phyloP scores from a whole-genome alignment of 2,888 invertebrate genomes.

The Augochlorella aurata region DNA sequence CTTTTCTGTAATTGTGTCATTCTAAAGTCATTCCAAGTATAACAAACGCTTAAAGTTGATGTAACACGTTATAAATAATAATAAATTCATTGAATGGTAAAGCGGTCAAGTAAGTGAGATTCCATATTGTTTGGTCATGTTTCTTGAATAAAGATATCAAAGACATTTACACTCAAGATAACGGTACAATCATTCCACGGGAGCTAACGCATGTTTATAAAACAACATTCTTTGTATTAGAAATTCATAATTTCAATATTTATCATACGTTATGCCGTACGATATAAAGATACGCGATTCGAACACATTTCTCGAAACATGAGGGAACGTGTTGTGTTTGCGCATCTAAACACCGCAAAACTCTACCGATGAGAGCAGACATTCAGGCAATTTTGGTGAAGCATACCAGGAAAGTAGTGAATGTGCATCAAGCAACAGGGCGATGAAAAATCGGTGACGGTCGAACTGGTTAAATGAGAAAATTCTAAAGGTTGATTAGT shows the following conservation, averaged over 20 bases:
- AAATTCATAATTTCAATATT: neutral
- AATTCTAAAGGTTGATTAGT: conserved; percentile 44
- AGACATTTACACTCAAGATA: neutral
- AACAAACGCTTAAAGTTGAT: no score
- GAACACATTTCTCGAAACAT: conserved; percentile 27
- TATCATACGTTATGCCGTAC: neutral
- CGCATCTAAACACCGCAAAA: conserved; percentile 44
- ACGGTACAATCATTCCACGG: neutral
- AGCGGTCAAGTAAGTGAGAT: no score
- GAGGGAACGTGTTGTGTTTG: conserved; percentile 63
- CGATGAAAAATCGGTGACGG: conserved; percentile 30
- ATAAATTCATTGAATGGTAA: no score
- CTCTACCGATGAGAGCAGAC: conserved; percentile 46
- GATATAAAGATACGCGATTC: neutral
- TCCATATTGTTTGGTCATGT: neutral
- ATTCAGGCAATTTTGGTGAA: conserved; percentile 48
- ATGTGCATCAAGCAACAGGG: conserved; percentile 52
- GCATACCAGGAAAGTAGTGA: conserved; percentile 44
- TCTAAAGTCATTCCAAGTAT: no score
- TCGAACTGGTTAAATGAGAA: conserved; percentile 31
- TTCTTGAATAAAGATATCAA: neutral
- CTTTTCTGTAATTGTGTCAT: no score
- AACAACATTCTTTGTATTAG: neutral
- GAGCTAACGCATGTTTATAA: neutral
- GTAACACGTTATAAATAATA: no score